Evolutionary conservation across 2,888 invertebrate genomes (phyloP).

Genomic region (Cantharis rufa): DNA sequence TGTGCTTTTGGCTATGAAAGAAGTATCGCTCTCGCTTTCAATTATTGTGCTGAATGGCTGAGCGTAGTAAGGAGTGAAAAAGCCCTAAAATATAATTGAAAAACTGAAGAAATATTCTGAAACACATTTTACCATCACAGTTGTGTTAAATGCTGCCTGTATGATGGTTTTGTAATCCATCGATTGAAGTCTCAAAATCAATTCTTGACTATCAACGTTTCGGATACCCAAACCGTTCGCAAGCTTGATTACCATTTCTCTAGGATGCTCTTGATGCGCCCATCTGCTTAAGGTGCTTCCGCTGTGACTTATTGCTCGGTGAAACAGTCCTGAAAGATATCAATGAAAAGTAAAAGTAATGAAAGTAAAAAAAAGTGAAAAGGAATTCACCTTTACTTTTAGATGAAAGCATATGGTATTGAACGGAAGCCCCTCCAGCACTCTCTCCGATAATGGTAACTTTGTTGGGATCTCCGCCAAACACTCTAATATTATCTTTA

Average conservation of each 20-base stretch:
- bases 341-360: neutral
- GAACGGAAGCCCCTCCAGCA: constrained; percentile 29
- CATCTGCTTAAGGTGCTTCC: constrained; percentile 14
- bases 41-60: constrained; percentile 14
- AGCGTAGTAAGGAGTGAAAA: constrained; percentile 6
- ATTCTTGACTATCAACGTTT: neutral
- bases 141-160: constrained; percentile 6
- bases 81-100: constrained; percentile 1
- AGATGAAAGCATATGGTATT: constrained; percentile 26
- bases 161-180: constrained; percentile 7
- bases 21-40: constrained; percentile 4
- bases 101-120: neutral
- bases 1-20: constrained; percentile 6
- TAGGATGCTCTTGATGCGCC: constrained; percentile 13
- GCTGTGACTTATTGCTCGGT: constrained; percentile 22
- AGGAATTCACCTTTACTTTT: constrained; percentile 2
- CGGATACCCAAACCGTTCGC: constrained; percentile 9
- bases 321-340: constrained; percentile 10
- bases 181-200: constrained; percentile 5
- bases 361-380: neutral
- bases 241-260: neutral
- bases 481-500: constrained; percentile 26
- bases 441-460: constrained; percentile 34
- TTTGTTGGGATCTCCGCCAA: constrained; percentile 30
- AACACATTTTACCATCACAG: constrained; percentile 5